Conservation (phyloP, 2,888 invertebrate species). For the Oligia latruncula region DNA sequence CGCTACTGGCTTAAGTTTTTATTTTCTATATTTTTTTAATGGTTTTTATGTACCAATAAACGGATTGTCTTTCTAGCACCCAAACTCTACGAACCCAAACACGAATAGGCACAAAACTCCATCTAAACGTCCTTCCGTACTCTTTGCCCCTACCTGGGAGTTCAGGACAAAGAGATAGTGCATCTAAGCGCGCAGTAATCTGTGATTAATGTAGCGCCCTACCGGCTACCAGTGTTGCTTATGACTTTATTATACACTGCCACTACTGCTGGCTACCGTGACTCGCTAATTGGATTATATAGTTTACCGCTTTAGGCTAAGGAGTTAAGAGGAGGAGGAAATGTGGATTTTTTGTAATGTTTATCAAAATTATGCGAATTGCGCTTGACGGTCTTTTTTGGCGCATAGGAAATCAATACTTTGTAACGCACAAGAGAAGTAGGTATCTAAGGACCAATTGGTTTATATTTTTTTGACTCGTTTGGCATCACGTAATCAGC, state of each 20-base stretch:
- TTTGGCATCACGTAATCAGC: not conserved
- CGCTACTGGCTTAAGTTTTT: no score
- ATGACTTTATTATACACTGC: slow-evolving; percentile 76
- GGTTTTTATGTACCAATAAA: no score
- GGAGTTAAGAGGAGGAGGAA: not conserved
- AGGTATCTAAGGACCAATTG: not conserved
- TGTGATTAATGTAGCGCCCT: slow-evolving; percentile 82
- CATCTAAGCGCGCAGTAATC: slow-evolving; percentile 81
- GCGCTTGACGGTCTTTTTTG: not conserved
- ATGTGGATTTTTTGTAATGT: not conserved
- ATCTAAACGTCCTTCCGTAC: slow-evolving; percentile 27
- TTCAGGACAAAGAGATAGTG: slow-evolving; percentile 80
- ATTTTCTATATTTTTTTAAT: no score
- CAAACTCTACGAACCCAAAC: not conserved
- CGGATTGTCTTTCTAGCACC: no score
- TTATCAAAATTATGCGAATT: not conserved
- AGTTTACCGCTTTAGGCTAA: slow-evolving; percentile 31
- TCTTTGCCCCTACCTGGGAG: slow-evolving; percentile 80
- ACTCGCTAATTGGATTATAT: slow-evolving; percentile 71
- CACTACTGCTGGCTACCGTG: slow-evolving; percentile 57
- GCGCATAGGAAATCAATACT: not conserved
- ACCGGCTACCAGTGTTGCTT: slow-evolving; percentile 80
- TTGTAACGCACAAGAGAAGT: not conserved
- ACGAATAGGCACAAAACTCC: slow-evolving; percentile 42
- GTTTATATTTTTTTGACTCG: not conserved